phyloP scores from a whole-genome alignment of 2,113 vertebrate genomes.

The Leuciscus idus region DNA sequence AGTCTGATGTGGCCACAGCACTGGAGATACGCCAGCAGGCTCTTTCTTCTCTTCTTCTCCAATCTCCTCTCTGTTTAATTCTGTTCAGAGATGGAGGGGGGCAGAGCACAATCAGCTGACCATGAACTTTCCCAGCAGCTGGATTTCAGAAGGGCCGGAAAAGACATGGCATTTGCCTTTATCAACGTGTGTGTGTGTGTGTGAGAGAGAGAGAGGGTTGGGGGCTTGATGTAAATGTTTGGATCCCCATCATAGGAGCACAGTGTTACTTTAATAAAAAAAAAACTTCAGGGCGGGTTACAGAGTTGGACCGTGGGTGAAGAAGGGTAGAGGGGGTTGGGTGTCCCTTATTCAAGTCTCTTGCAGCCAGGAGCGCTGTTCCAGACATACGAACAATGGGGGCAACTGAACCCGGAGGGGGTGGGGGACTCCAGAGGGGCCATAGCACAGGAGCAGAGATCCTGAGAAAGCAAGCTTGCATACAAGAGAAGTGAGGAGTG shows the following conservation, averaged over 20 bases:
- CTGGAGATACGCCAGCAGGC: conserved; percentile 17
- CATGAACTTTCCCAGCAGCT: conserved; percentile 40
- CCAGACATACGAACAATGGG: conserved; percentile 76
- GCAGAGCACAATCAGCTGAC: conserved; percentile 39
- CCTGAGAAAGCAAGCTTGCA: conserved; percentile 64
- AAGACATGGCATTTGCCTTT: conserved; percentile 30
- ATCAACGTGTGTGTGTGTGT: neutral
- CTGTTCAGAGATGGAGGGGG: conserved; percentile 19
- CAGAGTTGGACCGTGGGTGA: conserved; percentile 33
- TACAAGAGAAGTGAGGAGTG: conserved; percentile 13
- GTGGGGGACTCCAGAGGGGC: conserved; percentile 52
- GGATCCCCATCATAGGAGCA: conserved; percentile 51
- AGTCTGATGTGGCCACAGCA: conserved; percentile 19
- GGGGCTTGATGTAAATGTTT: conserved; percentile 34
- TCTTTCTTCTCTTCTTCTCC: conserved; percentile 12
- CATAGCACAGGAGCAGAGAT: conserved; percentile 54
- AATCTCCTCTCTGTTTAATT: conserved; percentile 38
- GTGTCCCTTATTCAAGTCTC: conserved; percentile 63
- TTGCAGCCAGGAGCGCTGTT: conserved; percentile 67
- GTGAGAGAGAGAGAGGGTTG: neutral
- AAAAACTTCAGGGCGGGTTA: conserved; percentile 39
- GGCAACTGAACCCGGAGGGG: conserved; percentile 46
- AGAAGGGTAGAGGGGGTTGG: conserved; percentile 46
- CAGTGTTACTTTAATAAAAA: conserved; percentile 53
- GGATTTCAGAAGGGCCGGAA: conserved; percentile 40